A percentile compares a stretch with the other conserved stretches of the same genome.
phyloP scores from a whole-genome alignment of 2,797 vertebrate species.

The Parambassis ranga region DNA sequence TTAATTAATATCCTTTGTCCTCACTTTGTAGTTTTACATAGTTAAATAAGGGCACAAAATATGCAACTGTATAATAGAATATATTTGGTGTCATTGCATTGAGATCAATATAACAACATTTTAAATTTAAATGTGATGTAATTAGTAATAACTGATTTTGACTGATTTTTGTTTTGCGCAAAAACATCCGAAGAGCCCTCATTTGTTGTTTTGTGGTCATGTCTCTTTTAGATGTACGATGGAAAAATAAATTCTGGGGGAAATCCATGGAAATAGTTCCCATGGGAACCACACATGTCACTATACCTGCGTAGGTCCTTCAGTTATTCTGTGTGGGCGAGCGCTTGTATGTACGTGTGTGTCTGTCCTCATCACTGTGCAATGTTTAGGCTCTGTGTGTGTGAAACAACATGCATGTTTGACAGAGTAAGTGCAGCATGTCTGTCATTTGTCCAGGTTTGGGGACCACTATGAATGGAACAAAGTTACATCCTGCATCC shows the following conservation, averaged over 20 bases:
- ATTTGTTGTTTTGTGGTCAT: not conserved
- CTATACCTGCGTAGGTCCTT: constrained; percentile 87
- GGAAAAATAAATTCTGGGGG: constrained; percentile 99
- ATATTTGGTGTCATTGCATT: too few relatives aligned
- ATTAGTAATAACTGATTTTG: too few relatives aligned
- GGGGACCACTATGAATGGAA: constrained; percentile 97
- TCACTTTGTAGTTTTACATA: too few relatives aligned
- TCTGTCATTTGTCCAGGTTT: constrained; percentile 74
- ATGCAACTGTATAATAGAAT: too few relatives aligned
- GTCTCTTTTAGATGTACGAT: constrained; percentile 88
- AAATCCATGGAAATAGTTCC: constrained; percentile 99
- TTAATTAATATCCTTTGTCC: too few relatives aligned
- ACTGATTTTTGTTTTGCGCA: too few relatives aligned
- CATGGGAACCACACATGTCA: constrained; percentile 92
- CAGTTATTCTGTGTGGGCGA: not conserved
- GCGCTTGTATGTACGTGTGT: constrained; percentile 4
- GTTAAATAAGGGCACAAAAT: too few relatives aligned
- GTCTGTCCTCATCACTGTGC: not conserved
- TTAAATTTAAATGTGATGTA: not conserved
- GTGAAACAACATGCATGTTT: not conserved
- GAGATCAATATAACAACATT: not conserved
- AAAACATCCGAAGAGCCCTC: too few relatives aligned
- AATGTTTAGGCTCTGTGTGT: not conserved
- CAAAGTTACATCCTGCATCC: constrained; percentile 98
- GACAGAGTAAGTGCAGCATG: not conserved